Conservation (phyloP, 2,888 invertebrate species). For the Euproctis similis region DNA sequence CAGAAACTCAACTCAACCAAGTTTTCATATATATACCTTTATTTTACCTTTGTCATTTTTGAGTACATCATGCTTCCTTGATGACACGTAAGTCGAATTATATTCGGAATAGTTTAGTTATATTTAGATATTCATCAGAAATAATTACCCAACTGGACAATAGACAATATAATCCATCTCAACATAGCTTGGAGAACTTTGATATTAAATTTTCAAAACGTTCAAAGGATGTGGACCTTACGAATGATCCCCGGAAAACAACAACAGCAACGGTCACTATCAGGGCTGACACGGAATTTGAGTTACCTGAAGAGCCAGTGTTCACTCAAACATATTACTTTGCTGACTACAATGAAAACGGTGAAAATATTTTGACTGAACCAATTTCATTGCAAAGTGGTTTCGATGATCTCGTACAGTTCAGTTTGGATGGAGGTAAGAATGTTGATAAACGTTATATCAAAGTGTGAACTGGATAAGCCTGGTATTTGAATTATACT, state of each 20-base stretch:
- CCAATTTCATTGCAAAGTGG: conserved; percentile 46
- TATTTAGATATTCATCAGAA: too few species aligned
- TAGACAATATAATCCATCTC: neutral
- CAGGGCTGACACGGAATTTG: conserved; percentile 42
- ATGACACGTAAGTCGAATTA: too few species aligned
- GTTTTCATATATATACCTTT: too few species aligned
- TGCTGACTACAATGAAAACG: conserved; percentile 47
- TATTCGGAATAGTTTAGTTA: too few species aligned
- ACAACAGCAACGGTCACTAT: conserved; percentile 43
- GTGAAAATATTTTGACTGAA: conserved; percentile 33
- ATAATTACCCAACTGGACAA: neutral
- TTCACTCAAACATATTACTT: conserved; percentile 61
- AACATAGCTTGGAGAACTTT: neutral
- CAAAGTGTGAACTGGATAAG: too few species aligned
- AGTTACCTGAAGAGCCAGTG: conserved; percentile 58
- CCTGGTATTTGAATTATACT: too few species aligned
- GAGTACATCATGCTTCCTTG: too few species aligned
- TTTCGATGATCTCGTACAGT: conserved; percentile 43
- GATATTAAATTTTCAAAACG: neutral
- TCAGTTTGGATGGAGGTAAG: conserved; percentile 50
- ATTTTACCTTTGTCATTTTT: too few species aligned
- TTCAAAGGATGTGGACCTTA: conserved; percentile 52
- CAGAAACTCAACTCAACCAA: too few species aligned
- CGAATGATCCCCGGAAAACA: conserved; percentile 37
- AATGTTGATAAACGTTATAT: neutral